Evolutionary conservation across 2,888 invertebrate species (phyloP), one percentile per base, ranked within the genome.

Genomic region (Auanema sp.): DNA sequence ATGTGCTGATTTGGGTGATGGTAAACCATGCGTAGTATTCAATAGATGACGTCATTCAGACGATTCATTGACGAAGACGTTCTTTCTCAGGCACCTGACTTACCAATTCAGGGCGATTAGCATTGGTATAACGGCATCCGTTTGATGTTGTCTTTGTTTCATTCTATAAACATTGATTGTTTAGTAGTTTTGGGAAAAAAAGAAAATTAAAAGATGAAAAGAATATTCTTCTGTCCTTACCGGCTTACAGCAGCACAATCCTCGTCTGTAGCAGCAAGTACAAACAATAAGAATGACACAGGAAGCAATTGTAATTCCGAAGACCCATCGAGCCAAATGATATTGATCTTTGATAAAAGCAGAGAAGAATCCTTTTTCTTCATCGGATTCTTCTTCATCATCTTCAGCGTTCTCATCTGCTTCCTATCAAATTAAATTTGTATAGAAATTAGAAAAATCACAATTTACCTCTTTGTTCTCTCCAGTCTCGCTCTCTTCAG

Each of bases 61-160:
- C 21, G 47, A 43, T 44, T 60, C 61, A 72, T 57, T 72, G 69
- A 14, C 64, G 68, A 33, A 72, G 72, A 51, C 64, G 66, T 58
- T 72, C 69, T 62, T 72, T 72, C 54, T 72, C 72, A 49, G 66
- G 66, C 33, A 33, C 33, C 8, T 53, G 54, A 70, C 69, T 68
- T 60, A 72, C 72, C 65, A 72, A 49, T 58, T 70, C 69, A 23
- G 62, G 68, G 25, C 66, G 58, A 42, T 58, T 65, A 4, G 72
- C 65, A 8, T 67, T 65, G 24, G 64, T 63, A 58, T 72, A 72
- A 51, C 66, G 72, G 52, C 70, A 72, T 21, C 72, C 72, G 47
- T 72, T 70, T 44, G 68, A 62, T 14, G 70, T 70, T n/a, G 56
- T 62, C 58, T 66, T 69, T n/a, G 68, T 59, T 21, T 65, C 63